phyloP scores from a whole-genome alignment of 92 coral and sea anemone species.

The Paramuricea clavata region DNA sequence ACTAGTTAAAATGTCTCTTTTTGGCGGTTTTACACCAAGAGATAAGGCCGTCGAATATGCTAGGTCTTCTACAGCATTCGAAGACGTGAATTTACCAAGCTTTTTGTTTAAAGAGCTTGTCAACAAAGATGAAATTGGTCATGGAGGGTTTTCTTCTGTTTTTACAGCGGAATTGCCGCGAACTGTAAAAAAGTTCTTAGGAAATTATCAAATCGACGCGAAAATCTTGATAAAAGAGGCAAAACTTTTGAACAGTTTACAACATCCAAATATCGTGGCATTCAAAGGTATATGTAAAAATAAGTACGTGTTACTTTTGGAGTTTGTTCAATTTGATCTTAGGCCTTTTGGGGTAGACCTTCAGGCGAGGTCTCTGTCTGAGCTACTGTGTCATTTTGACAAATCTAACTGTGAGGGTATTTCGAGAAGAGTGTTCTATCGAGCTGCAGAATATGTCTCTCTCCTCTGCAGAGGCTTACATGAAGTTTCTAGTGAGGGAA shows the following conservation, averaged over 20 bases:
- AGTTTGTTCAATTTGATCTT: conserved; percentile 57
- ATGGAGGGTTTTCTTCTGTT: conserved; percentile 35
- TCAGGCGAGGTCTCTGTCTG: conserved; percentile 54
- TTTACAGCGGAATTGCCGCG: conserved; percentile 15
- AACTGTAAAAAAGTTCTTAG: conserved; percentile 11
- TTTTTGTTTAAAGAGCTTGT: conserved; percentile 22
- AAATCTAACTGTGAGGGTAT: conserved; percentile 2
- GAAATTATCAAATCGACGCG: not conserved
- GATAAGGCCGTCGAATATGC: not conserved
- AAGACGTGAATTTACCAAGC: not conserved
- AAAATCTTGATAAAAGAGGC: conserved; percentile 28
- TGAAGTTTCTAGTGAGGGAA: too few species aligned
- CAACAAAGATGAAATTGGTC: conserved; percentile 37
- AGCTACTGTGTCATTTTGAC: conserved; percentile 39
- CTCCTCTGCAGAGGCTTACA: too few species aligned
- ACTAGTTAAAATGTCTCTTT: conserved; percentile 13
- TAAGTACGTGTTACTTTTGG: conserved; percentile 37
- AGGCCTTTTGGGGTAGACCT: conserved; percentile 49
- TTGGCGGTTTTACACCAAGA: conserved; percentile 28
- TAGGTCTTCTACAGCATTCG: not conserved
- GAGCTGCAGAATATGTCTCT: not conserved
- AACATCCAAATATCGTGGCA: conserved; percentile 32
- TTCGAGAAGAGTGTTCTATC: conserved; percentile 16
- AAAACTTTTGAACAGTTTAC: conserved; percentile 21
- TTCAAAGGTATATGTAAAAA: conserved; percentile 40